A percentile compares a stretch with the other conserved stretches of the same genome.
These are phyloP conservation scores for Euwallacea similis DNA, from an alignment of 1,140 invertebrate species.

Conservation along the genomic window DNA sequence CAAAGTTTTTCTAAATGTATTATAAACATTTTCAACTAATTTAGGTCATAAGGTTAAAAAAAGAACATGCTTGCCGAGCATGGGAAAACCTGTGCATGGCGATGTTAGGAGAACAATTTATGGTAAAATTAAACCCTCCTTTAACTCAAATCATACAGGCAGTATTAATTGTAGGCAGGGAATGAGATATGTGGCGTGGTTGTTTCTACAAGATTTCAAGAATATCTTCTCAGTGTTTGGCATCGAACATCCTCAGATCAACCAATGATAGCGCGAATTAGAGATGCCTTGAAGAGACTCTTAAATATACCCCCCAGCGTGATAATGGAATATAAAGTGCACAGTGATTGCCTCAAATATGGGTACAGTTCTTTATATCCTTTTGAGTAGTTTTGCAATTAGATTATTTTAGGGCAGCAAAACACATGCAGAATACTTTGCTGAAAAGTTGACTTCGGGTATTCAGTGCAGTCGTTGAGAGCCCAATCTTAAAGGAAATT, in stretches of 20 bases:
- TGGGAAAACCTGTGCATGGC: conserved; percentile 99
- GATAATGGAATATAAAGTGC: conserved; percentile 96
- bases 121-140: conserved; percentile 63
- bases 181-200: conserved; percentile 98
- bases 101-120: conserved; percentile 98
- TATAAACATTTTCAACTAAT: conserved; percentile 22
- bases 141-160: neutral
- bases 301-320: conserved; percentile 91
- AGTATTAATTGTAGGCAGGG: conserved; percentile 60
- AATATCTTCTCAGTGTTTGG: conserved; percentile 98
- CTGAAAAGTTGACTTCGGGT: conserved; percentile 49
- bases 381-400: conserved; percentile 26
- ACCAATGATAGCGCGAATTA: conserved; percentile 83
- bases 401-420: conserved; percentile 41
- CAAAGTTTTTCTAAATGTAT: neutral
- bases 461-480: neutral
- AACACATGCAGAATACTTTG: conserved; percentile 44
- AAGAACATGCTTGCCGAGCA: conserved; percentile 91
- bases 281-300: conserved; percentile 91
- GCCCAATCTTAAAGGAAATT: neutral
- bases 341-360: conserved; percentile 62
- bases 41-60: conserved; percentile 79
- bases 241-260: conserved; percentile 91
- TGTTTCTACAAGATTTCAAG: conserved; percentile 76
- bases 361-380: conserved; percentile 27